Conservation (phyloP, 2,113 vertebrate species). For the Ginglymostoma cirratum region DNA sequence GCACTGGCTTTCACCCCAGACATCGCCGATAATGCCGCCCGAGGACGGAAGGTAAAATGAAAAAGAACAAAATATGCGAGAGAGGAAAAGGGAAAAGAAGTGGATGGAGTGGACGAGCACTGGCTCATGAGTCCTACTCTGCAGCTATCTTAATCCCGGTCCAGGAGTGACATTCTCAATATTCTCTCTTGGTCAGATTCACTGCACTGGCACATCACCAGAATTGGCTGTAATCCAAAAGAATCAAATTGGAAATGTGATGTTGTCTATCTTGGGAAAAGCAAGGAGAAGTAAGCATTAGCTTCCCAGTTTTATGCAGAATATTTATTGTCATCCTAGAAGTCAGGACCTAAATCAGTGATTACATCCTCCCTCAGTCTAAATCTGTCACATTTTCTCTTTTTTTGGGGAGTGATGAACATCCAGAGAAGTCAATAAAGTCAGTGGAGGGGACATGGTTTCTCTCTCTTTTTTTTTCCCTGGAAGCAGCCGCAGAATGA, state of each 20-base stretch:
- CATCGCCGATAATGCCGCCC: too few relatives aligned
- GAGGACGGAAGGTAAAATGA: too few relatives aligned
- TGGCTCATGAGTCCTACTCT: too few relatives aligned
- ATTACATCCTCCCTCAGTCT: background rate
- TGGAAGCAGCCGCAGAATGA: constrained; percentile 2
- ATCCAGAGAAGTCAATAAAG: background rate
- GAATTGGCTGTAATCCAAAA: background rate
- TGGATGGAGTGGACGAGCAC: too few relatives aligned
- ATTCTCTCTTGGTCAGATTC: too few relatives aligned
- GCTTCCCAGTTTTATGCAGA: background rate
- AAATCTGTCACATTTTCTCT: background rate
- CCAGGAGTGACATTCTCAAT: too few relatives aligned
- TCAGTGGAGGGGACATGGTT: background rate
- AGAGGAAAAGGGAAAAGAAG: too few relatives aligned
- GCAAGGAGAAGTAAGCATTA: background rate
- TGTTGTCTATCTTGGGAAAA: background rate
- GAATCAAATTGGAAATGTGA: background rate
- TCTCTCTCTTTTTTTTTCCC: background rate
- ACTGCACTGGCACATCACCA: too few relatives aligned
- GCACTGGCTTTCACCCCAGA: too few relatives aligned
- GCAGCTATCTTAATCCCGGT: too few relatives aligned
- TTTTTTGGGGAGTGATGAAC: background rate
- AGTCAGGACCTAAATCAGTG: background rate
- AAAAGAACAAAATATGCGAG: too few relatives aligned
- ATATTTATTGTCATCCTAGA: background rate